phyloP scores from a whole-genome alignment of 2,113 vertebrate genomes.

The Cyprinodon variegatus region DNA sequence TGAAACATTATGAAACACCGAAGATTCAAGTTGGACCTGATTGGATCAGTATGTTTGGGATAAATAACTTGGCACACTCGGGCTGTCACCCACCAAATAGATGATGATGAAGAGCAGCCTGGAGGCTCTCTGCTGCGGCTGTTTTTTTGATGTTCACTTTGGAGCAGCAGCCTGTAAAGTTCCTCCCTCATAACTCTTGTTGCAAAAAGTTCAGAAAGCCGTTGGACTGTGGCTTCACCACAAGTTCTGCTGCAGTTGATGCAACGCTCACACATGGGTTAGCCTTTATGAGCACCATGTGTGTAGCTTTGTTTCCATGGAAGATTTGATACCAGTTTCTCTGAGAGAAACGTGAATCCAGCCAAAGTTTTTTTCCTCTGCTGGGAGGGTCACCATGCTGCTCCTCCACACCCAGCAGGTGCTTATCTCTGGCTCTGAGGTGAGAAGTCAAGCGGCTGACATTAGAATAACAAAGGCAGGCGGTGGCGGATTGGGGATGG shows the following conservation, averaged over 20 bases:
- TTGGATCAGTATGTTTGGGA: conserved; percentile 60
- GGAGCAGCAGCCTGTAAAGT: conserved; percentile 18
- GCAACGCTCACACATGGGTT: conserved; percentile 23
- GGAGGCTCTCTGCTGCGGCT: neutral
- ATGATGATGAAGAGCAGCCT: conserved; percentile 12
- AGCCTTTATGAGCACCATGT: conserved; percentile 31
- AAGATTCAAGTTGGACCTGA: conserved; percentile 27
- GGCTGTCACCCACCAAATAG: conserved; percentile 13
- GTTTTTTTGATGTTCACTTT: neutral
- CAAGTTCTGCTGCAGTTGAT: conserved; percentile 26
- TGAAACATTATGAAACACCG: conserved; percentile 44
- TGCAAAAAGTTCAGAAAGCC: neutral
- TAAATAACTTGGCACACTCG: conserved; percentile 4
- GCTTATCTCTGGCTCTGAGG: conserved; percentile 70
- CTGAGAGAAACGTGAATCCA: neutral
- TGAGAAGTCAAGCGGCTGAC: conserved; percentile 71
- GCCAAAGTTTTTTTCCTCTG: neutral
- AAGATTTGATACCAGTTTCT: conserved; percentile 6
- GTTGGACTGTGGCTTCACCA: conserved; percentile 13
- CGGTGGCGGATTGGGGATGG: conserved; percentile 66
- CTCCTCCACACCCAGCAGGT: conserved; percentile 44
- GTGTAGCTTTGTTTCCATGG: conserved; percentile 24
- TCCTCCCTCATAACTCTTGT: conserved; percentile 13
- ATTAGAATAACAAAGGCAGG: conserved; percentile 81
- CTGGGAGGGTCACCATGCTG: conserved; percentile 35